Conservation (phyloP, 2,113 vertebrate species). For the Albula goreensis region DNA sequence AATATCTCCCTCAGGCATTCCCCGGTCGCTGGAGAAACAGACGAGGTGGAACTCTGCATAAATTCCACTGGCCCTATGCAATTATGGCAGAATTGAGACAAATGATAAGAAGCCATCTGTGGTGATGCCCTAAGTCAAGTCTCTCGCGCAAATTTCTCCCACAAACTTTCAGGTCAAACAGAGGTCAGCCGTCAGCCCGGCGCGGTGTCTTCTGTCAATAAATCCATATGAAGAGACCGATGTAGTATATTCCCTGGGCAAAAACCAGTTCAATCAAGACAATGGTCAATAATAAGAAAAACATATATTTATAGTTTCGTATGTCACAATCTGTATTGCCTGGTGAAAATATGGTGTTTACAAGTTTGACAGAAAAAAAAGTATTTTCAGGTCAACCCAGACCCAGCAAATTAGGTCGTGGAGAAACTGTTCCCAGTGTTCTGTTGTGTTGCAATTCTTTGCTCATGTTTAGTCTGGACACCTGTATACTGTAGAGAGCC, state of each 20-base stretch:
- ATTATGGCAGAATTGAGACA: constrained; percentile 17
- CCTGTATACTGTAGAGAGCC: neutral
- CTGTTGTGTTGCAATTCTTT: neutral
- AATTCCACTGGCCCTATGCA: constrained; percentile 15
- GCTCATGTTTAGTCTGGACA: neutral
- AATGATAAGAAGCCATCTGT: neutral
- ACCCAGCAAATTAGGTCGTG: neutral
- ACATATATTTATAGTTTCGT: neutral
- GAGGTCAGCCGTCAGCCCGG: constrained; percentile 11
- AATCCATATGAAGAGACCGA: neutral
- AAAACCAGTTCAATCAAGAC: neutral
- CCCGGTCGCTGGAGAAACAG: constrained; percentile 3
- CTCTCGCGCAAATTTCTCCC: neutral
- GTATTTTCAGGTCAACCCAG: neutral
- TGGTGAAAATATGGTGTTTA: neutral
- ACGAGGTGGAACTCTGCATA: constrained; percentile 15
- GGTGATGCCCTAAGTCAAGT: constrained; percentile 4
- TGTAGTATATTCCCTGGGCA: neutral
- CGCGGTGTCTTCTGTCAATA: neutral
- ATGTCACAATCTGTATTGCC: neutral
- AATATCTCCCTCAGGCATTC: constrained; percentile 19
- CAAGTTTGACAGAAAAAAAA: neutral
- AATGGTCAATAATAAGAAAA: neutral
- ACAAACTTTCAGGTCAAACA: neutral
- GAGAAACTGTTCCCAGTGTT: neutral